Evolutionary conservation across 2,797 vertebrate species (phyloP).

Genomic region (Pipistrellus pygmaeus): DNA sequence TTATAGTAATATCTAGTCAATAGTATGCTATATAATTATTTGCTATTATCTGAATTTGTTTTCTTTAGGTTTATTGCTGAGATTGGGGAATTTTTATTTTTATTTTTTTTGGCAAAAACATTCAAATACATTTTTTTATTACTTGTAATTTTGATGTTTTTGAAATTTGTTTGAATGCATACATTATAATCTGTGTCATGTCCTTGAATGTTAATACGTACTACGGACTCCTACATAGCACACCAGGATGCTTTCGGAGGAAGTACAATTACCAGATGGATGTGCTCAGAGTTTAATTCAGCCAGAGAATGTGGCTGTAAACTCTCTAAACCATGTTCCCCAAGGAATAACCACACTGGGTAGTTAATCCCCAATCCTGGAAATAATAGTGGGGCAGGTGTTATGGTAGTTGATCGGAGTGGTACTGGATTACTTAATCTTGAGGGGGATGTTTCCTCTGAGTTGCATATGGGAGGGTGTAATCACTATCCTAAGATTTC

Average conservation of each 20-base stretch:
- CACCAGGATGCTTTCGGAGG: neutral
- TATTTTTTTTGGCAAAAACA: neutral
- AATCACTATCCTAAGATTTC: neutral
- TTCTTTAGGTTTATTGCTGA: neutral
- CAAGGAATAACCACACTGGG: neutral
- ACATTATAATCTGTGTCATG: neutral
- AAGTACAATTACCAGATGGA: neutral
- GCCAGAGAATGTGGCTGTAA: slow-evolving; percentile 5
- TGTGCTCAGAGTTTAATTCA: neutral
- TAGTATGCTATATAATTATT: neutral
- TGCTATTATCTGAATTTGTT: neutral
- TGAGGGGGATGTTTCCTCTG: neutral
- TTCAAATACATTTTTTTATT: neutral
- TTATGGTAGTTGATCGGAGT: neutral
- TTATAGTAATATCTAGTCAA: neutral
- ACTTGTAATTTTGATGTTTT: neutral
- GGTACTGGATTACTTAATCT: neutral
- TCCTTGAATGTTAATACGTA: neutral
- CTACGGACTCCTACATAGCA: neutral
- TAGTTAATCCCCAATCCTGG: neutral
- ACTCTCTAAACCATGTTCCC: neutral
- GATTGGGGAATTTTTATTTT: neutral
- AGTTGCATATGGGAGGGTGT: neutral
- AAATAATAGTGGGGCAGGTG: neutral
- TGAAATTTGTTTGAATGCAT: neutral